These are phyloP conservation scores for Pelecanus crispus DNA, from an alignment of 2,113 vertebrate species.

Conservation along the genomic window DNA sequence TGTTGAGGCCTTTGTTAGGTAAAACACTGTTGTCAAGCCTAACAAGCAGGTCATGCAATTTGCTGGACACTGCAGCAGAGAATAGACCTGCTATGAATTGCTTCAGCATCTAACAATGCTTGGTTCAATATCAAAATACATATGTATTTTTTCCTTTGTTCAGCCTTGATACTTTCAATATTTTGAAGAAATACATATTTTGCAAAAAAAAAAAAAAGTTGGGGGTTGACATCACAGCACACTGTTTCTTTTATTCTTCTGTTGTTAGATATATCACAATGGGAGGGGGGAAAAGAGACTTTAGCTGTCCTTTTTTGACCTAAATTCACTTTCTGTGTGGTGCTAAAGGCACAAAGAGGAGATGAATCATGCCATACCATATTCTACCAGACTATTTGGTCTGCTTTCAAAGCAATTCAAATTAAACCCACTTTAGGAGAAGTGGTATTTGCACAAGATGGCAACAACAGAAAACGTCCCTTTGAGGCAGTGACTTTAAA, in stretches of 20 bases:
- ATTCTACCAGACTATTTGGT: conserved; percentile 12
- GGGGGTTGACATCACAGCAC: neutral
- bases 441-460: conserved; percentile 29
- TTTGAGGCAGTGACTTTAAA: conserved; percentile 51
- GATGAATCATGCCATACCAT: neutral
- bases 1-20: conserved; percentile 87
- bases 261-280: neutral
- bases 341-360: conserved; percentile 31
- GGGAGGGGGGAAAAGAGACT: neutral
- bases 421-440: conserved; percentile 56
- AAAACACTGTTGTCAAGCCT: conserved; percentile 86
- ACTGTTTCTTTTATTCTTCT: conserved; percentile 37
- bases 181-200: conserved; percentile 42
- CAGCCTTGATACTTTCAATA: neutral
- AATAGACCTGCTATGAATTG: conserved; percentile 66
- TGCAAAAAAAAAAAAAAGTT: neutral
- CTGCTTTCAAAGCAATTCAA: conserved; percentile 50
- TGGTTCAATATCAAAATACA: conserved; percentile 53
- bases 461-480: conserved; percentile 34
- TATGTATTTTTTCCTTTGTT: conserved; percentile 54
- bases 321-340: conserved; percentile 47
- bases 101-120: conserved; percentile 53
- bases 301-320: conserved; percentile 48
- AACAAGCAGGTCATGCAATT: conserved; percentile 84
- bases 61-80: conserved; percentile 69